Evolutionary conservation across 2,888 invertebrate species (phyloP), one percentile per base, ranked within the genome.

Genomic region (Drosophila maculinotata): DNA sequence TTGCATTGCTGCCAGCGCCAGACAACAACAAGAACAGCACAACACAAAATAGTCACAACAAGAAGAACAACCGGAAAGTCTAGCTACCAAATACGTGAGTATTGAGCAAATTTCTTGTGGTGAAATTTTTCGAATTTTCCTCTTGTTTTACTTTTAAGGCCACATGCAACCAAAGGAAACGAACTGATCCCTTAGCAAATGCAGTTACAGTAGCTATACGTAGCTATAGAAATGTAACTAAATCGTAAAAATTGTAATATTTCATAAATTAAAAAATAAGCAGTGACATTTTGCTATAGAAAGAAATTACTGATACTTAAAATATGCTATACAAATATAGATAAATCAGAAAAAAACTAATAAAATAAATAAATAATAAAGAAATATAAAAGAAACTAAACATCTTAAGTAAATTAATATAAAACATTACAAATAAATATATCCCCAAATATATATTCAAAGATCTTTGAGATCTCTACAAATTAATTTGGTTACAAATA

Each of bases 1-100:
- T 74, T 79, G 71, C 79, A 54, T 53, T 49, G 54, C 65, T 72
- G 76, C 74, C 66, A 74, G 44, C 45, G 45, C 36, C 79, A 81
- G 79, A 75, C 80, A 75, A 53, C 38, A 51, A 35, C 42, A 47
- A 47, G 49, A 53, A 30, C 33, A 33, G 8, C 33, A 30, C 12
- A 42, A 30, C 33, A 26, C 26, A 38, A 44, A 31, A 33, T n/a
- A 39, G 15, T 5, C 35, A 42, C 15, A 45, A 28, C 15, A 45
- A 41, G 23, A 51, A 33, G 35, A 59, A 25, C 41, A 63, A 15
- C 39, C 53, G 33, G 35, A 44, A 62, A 36, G 52, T 42, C 33
- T 20, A 57, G 26, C 54, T 38, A 39, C 8, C 42, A 67, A 72
- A 72, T 76, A 80, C 79, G 78, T 79, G 81, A 78, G 73, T 20